Conservation (phyloP, 2,797 vertebrate species). For the Pachyuromys duprasi region DNA sequence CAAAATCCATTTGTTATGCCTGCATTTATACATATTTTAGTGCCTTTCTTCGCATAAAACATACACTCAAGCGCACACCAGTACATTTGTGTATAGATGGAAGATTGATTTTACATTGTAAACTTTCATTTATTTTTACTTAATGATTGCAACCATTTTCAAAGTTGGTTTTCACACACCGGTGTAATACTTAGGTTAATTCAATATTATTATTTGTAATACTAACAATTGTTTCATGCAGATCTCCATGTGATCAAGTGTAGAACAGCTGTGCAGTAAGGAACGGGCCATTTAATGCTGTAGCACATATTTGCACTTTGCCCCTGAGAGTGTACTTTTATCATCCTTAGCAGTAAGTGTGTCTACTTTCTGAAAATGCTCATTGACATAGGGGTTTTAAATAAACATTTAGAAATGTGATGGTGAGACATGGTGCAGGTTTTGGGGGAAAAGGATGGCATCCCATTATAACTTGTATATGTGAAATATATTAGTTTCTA, state of each 20-base stretch:
- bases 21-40: not conserved
- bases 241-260: not conserved
- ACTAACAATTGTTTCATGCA: not conserved
- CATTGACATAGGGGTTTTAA: not conserved
- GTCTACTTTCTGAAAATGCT: not conserved
- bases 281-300: not conserved
- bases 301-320: not conserved
- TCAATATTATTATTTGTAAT: not conserved
- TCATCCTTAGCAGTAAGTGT: not conserved
- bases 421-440: not conserved
- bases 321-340: not conserved
- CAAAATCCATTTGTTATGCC: not conserved
- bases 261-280: not conserved
- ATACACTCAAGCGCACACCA: not conserved
- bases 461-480: not conserved
- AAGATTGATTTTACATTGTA: not conserved
- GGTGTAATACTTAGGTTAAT: not conserved
- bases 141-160: not conserved
- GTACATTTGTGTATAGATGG: not conserved
- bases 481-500: not conserved
- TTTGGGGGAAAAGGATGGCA: not conserved
- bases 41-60: not conserved
- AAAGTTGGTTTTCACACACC: not conserved
- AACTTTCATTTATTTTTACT: not conserved
- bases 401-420: slow-evolving; percentile 1